These are phyloP conservation scores for Cheumatopsyche charites DNA, from an alignment of 1,140 invertebrate species.

Conservation along the genomic window DNA sequence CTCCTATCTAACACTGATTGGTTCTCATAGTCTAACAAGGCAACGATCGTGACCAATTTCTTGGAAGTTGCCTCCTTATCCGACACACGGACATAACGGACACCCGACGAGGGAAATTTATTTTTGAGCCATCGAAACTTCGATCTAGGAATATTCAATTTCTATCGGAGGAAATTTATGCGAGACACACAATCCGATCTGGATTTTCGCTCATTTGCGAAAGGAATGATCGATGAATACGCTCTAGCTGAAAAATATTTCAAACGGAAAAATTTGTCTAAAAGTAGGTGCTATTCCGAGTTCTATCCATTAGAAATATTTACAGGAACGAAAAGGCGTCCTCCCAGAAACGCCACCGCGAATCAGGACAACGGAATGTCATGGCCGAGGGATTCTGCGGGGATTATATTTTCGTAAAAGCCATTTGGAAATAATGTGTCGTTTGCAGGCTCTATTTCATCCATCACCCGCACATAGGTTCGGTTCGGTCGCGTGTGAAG, in stretches of 20 bases:
- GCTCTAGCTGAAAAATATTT: not conserved
- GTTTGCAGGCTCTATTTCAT: constrained; percentile 48
- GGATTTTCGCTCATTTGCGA: too few relatives aligned
- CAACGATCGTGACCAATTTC: constrained; percentile 20
- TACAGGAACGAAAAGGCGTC: not conserved
- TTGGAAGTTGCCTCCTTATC: constrained; percentile 8
- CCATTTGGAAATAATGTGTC: constrained; percentile 48
- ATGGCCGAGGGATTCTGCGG: not conserved
- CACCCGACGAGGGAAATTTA: constrained; percentile 1
- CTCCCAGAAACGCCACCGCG: constrained; percentile 15
- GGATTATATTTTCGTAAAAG: constrained; percentile 48
- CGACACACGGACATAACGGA: not conserved
- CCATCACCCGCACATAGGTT: constrained; percentile 36
- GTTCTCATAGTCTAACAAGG: constrained; percentile 19
- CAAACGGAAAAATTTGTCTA: constrained; percentile 5
- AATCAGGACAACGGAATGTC: constrained; percentile 5
- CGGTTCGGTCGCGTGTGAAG: too few relatives aligned
- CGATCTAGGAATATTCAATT: too few relatives aligned
- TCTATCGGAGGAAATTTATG: too few relatives aligned
- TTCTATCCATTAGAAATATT: not conserved
- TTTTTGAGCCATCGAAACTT: too few relatives aligned
- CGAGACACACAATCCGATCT: too few relatives aligned
- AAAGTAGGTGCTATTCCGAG: not conserved
- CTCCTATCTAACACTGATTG: constrained; percentile 11
- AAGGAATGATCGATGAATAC: too few relatives aligned